These are phyloP conservation scores for cattle (Bos taurus) DNA, from an alignment of 2,113 vertebrate genomes.

Conservation along the genomic window DNA sequence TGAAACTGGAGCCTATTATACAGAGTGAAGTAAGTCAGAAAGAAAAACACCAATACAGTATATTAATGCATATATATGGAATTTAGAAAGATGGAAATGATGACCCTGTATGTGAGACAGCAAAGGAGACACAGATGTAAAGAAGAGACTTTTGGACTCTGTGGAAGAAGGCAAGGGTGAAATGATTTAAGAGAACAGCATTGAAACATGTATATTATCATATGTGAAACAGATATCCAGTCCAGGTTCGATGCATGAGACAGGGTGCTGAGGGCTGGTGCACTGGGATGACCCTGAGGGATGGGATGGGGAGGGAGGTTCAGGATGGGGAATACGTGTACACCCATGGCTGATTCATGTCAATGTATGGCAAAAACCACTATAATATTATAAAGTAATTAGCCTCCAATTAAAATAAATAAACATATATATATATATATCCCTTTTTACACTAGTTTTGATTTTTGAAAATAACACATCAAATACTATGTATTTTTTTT, in stretches of 20 bases:
- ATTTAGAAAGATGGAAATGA: not conserved
- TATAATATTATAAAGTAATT: not conserved
- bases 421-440: not conserved
- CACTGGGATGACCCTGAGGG: not conserved
- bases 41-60: not conserved
- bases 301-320: not conserved
- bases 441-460: not conserved
- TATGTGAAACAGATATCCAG: not conserved
- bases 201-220: not conserved
- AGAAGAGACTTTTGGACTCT: not conserved
- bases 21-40: not conserved
- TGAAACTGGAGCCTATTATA: not conserved
- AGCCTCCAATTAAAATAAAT: not conserved
- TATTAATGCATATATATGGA: not conserved
- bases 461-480: not conserved
- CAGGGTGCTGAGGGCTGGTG: not conserved
- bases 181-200: not conserved
- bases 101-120: not conserved
- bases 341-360: not conserved
- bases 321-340: not conserved
- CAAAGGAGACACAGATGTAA: not conserved
- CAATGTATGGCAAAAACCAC: not conserved
- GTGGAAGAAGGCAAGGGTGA: not conserved
- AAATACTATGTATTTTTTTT: not conserved
- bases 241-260: not conserved